These are phyloP conservation scores for Apeltes quadracus DNA, from an alignment of 2,113 vertebrate genomes.

Conservation along the genomic window DNA sequence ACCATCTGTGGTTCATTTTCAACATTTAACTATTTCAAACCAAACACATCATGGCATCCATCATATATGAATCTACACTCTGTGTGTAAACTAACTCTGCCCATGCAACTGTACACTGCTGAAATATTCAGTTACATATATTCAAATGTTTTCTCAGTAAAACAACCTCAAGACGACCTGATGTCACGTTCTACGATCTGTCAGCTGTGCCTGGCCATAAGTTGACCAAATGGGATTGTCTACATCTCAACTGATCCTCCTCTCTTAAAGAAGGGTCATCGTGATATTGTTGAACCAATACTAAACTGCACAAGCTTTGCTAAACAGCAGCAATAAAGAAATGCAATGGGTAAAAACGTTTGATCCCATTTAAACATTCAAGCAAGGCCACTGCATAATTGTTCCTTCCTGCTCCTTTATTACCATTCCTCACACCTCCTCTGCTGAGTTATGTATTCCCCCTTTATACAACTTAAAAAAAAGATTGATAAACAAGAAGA, in stretches of 20 bases:
- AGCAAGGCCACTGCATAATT: slow-evolving; percentile 3
- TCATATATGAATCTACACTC: neutral
- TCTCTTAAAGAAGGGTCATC: neutral
- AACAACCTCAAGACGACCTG: neutral
- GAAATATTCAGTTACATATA: neutral
- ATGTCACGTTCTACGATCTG: neutral
- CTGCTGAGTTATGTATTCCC: slow-evolving; percentile 49
- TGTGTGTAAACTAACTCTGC: neutral
- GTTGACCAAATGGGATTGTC: slow-evolving; percentile 9
- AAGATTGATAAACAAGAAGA: neutral
- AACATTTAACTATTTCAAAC: neutral
- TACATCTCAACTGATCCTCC: neutral
- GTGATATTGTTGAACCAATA: neutral
- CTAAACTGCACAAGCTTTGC: slow-evolving; percentile 9
- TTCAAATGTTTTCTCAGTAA: neutral
- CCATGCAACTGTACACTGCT: neutral
- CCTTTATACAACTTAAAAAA: slow-evolving; percentile 34
- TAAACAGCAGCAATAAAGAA: slow-evolving; percentile 16
- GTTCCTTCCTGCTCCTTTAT: slow-evolving; percentile 7
- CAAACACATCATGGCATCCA: neutral
- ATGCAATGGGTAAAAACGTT: slow-evolving; percentile 4
- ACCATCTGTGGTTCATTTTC: neutral
- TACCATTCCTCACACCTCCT: slow-evolving; percentile 28
- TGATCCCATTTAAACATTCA: slow-evolving; percentile 21
- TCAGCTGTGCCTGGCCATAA: slow-evolving; percentile 15